Evolutionary conservation across 2,888 invertebrate species (phyloP).

Genomic region (Drosophila borealis): DNA sequence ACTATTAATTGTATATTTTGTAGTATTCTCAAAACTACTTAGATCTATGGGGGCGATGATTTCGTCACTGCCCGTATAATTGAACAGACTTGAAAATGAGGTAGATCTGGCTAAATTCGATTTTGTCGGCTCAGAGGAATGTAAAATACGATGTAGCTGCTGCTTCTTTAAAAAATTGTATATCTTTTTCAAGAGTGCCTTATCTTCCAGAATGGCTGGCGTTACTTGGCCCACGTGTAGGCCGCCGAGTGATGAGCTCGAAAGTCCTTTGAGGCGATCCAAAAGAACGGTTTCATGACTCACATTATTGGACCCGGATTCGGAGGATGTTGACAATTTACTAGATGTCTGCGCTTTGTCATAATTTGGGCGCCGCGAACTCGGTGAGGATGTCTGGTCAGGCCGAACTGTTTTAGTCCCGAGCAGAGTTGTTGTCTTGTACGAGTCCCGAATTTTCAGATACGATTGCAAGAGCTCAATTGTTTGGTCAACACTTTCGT

Average conservation of each 20-base stretch:
- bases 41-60: background rate
- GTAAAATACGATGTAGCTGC: constrained; percentile 81
- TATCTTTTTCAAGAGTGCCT: constrained; percentile 88
- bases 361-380: constrained; percentile 73
- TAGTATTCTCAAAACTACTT: too few species aligned
- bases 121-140: constrained; percentile 67
- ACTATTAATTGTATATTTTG: background rate
- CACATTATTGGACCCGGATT: constrained; percentile 35
- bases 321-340: background rate
- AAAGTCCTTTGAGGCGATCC: constrained; percentile 64
- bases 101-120: constrained; percentile 58
- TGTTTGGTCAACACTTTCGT: constrained; percentile 69
- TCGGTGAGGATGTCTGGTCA: constrained; percentile 82
- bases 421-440: constrained; percentile 78
- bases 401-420: constrained; percentile 81
- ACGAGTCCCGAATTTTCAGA: constrained; percentile 73
- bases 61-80: constrained; percentile 37
- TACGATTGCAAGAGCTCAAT: constrained; percentile 78
- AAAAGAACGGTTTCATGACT: constrained; percentile 66
- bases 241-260: constrained; percentile 47
- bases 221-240: constrained; percentile 88
- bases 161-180: constrained; percentile 83
- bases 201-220: constrained; percentile 90
- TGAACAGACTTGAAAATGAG: constrained; percentile 69
- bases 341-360: constrained; percentile 4